Conservation (phyloP, 35 echinoderm and acorn worm species). For the Strongylocentrotus purpuratus region DNA sequence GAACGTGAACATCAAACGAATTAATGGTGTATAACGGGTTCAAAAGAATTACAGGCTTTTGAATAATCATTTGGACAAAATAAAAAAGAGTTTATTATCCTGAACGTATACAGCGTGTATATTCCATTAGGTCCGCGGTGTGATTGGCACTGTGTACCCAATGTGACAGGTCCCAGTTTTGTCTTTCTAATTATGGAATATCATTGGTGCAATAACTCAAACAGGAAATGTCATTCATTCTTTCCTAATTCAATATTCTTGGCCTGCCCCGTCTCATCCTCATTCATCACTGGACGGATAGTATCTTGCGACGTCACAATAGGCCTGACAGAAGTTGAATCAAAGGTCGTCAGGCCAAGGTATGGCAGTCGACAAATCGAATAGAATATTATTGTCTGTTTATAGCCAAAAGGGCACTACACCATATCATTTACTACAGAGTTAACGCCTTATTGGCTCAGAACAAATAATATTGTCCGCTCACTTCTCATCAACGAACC, state of each 20-base stretch:
- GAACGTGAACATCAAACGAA: too few relatives aligned
- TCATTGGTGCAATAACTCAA: not conserved
- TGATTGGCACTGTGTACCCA: not conserved
- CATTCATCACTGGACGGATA: not conserved
- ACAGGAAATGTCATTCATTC: not conserved
- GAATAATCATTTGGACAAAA: too few relatives aligned
- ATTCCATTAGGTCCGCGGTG: not conserved
- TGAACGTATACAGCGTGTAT: too few relatives aligned
- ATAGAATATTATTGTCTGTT: too few relatives aligned
- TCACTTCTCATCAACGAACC: too few relatives aligned
- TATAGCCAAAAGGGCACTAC: too few relatives aligned
- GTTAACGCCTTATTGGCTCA: too few relatives aligned
- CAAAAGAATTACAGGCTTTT: too few relatives aligned
- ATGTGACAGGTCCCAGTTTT: not conserved
- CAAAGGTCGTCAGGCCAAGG: not conserved
- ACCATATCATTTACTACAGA: too few relatives aligned
- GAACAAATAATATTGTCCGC: too few relatives aligned
- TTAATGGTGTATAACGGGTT: too few relatives aligned
- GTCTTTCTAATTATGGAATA: conserved; percentile 3
- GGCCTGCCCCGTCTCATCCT: not conserved
- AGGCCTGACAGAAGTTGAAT: not conserved
- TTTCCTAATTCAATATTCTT: not conserved
- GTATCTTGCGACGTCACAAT: not conserved
- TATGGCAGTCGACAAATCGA: not conserved
- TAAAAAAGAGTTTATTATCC: too few relatives aligned